phyloP scores from a whole-genome alignment of 2,113 vertebrate species.

The Myanophis thanlyinensis region DNA sequence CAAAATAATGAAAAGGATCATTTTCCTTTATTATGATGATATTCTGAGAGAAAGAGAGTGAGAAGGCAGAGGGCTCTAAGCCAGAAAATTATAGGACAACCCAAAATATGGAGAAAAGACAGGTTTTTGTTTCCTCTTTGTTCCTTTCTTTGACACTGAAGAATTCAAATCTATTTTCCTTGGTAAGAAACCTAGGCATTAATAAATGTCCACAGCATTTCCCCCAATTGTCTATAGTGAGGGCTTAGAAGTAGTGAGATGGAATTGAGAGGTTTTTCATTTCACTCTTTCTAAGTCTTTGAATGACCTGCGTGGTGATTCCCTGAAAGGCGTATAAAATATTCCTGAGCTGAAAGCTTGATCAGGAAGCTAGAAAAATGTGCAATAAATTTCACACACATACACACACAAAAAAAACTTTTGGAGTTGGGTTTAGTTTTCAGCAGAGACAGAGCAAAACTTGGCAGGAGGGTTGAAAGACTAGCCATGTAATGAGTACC shows the following conservation, averaged over 20 bases:
- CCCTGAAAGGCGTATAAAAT: background rate
- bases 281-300: background rate
- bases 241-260: background rate
- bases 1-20: background rate
- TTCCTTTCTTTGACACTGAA: background rate
- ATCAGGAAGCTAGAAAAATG: background rate
- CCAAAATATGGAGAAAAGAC: background rate
- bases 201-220: background rate
- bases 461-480: background rate
- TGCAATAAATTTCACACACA: background rate
- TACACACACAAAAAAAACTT: background rate
- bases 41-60: background rate
- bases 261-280: background rate
- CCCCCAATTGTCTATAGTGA: background rate
- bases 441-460: background rate
- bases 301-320: background rate
- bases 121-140: background rate
- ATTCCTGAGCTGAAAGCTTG: background rate
- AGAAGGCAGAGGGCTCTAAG: too few relatives aligned
- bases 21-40: background rate
- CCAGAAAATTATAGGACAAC: background rate
- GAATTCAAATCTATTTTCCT: background rate
- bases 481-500: background rate
- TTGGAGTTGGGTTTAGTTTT: background rate
- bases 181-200: background rate